Evolutionary conservation across 2,888 invertebrate genomes (phyloP).

Genomic region (Thera obeliscata): DNA sequence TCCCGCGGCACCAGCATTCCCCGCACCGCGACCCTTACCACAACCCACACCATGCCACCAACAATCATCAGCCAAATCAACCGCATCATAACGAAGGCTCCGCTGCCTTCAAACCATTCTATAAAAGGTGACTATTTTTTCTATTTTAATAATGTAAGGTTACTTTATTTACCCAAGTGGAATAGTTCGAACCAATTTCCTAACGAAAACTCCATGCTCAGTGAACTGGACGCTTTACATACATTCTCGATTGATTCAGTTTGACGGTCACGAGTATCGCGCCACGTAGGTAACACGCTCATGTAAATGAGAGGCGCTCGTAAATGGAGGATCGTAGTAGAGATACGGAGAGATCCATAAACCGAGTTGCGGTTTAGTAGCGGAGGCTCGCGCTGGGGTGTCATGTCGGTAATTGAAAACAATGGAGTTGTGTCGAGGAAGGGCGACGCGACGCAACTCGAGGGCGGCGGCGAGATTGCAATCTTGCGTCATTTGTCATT

Average conservation of each 20-base stretch:
- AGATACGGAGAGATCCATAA: conserved; percentile 74
- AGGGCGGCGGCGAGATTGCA: conserved; percentile 87
- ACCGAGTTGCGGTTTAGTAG: conserved; percentile 75
- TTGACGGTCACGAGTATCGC: conserved; percentile 54
- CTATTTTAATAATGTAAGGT: neutral
- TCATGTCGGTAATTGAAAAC: conserved; percentile 84
- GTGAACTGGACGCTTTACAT: neutral
- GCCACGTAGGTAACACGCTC: conserved; percentile 48
- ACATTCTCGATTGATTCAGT: conserved; percentile 65
- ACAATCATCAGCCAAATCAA: conserved; percentile 77
- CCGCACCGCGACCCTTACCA: conserved; percentile 84
- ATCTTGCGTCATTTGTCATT: conserved; percentile 92
- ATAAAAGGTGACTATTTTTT: conserved; percentile 89
- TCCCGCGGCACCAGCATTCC: conserved; percentile 80
- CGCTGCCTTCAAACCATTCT: conserved; percentile 94
- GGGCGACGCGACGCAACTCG: conserved; percentile 64
- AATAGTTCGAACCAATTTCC: neutral
- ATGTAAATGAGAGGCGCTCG: conserved; percentile 67
- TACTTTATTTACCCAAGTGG: neutral
- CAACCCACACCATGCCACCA: conserved; percentile 81
- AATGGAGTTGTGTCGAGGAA: conserved; percentile 77
- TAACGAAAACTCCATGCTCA: neutral
- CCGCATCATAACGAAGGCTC: conserved; percentile 82
- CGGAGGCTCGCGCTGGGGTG: conserved; percentile 71
- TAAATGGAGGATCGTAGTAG: conserved; percentile 74